phyloP scores from a whole-genome alignment of 2,888 invertebrate genomes.

The Microctonus aethiopoides region DNA sequence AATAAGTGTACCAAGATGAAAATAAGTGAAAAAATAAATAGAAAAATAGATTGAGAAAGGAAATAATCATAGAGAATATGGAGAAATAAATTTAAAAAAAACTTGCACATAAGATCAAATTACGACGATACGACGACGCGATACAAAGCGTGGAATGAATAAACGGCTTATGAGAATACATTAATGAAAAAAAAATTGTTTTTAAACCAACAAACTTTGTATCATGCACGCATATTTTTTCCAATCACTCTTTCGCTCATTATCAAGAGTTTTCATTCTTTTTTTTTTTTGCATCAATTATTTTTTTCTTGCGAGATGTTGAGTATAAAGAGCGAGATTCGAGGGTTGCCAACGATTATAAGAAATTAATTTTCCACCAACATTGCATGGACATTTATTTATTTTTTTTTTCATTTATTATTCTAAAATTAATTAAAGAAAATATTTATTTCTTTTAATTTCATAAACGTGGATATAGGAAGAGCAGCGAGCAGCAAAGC shows the following conservation, averaged over 20 bases:
- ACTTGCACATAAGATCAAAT: slow-evolving; percentile 18
- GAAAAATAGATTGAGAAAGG: neutral
- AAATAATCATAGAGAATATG: slow-evolving; percentile 62
- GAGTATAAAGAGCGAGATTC: slow-evolving; percentile 9
- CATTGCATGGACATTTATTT: neutral
- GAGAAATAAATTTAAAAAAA: neutral
- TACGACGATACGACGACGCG: neutral
- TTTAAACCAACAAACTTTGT: too few relatives aligned
- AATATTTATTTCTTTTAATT: neutral
- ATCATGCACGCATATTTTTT: slow-evolving; percentile 28
- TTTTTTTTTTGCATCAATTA: neutral
- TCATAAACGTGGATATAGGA: neutral
- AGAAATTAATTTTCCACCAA: neutral
- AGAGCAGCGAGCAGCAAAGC: slow-evolving; percentile 64
- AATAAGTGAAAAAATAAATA: slow-evolving; percentile 4
- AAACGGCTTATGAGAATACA: slow-evolving; percentile 21
- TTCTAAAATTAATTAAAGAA: neutral
- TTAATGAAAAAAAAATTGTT: too few relatives aligned
- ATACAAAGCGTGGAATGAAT: slow-evolving; percentile 18
- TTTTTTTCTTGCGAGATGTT: slow-evolving; percentile 16
- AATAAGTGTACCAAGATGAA: slow-evolving; percentile 15
- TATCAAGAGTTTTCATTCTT: neutral
- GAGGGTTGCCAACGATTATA: slow-evolving; percentile 24
- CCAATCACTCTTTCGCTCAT: slow-evolving; percentile 10
- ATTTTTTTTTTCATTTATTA: neutral